Conservation (phyloP, 2,113 vertebrate genomes). For the Aegithalos caudatus region DNA sequence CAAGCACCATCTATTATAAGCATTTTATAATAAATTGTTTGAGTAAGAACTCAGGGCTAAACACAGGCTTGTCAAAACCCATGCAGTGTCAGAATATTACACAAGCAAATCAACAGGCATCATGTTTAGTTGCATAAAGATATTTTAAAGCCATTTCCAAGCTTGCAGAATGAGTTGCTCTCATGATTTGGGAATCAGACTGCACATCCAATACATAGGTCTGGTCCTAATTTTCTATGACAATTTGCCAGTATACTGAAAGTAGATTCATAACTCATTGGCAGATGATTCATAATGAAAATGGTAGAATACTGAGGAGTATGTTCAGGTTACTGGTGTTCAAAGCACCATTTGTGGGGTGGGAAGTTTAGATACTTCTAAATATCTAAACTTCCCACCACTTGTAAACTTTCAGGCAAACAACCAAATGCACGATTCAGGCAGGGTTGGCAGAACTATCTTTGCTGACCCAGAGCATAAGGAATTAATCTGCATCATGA, state of each 20-base stretch:
- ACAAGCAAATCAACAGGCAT: background rate
- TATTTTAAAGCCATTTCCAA: background rate
- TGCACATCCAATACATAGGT: background rate
- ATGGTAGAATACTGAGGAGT: background rate
- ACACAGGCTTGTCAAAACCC: background rate
- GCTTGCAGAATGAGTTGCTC: background rate
- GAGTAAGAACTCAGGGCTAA: background rate
- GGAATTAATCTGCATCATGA: constrained; percentile 1
- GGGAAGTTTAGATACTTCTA: background rate
- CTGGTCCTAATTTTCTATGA: background rate
- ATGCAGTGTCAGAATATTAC: background rate
- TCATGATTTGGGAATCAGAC: background rate
- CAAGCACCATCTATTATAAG: background rate
- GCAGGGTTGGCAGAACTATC: background rate
- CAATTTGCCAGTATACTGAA: background rate
- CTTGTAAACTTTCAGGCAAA: background rate
- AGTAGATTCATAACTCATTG: background rate
- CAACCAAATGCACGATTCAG: background rate
- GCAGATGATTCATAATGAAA: background rate
- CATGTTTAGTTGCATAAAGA: background rate
- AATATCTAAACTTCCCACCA: background rate
- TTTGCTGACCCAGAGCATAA: constrained; percentile 18
- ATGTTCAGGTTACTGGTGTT: background rate
- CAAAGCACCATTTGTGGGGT: background rate
- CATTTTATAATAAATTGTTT: background rate